phyloP scores from a whole-genome alignment of 2,797 vertebrate genomes.

The Coccyzus lansbergi region DNA sequence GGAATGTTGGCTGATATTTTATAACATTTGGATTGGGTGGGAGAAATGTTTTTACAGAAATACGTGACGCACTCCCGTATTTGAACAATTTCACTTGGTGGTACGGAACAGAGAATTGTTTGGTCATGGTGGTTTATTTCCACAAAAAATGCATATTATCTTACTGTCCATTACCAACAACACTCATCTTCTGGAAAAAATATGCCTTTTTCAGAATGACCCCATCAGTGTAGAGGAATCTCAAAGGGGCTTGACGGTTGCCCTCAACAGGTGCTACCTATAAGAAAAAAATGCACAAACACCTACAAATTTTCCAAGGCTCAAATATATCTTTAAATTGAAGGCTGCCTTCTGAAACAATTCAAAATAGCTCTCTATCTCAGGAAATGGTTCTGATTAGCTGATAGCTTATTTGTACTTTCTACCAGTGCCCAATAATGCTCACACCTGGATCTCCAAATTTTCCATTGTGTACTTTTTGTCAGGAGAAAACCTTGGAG shows the following conservation, averaged over 20 bases:
- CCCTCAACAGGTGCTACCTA: neutral
- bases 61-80: neutral
- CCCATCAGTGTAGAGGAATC: neutral
- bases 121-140: accelerated
- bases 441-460: conserved; percentile 9
- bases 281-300: neutral
- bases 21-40: neutral
- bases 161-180: neutral
- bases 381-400: conserved; percentile 28
- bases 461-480: conserved; percentile 55
- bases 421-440: neutral
- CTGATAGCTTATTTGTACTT: neutral
- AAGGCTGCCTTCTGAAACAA: neutral
- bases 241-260: neutral
- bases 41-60: neutral
- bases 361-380: neutral
- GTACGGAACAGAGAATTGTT: accelerated
- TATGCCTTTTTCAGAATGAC: neutral
- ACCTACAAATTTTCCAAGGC: neutral
- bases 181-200: neutral
- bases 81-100: accelerated
- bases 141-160: neutral
- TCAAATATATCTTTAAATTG: neutral
- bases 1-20: too few species aligned
- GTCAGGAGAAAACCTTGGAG: neutral